Conservation (phyloP, 2,113 vertebrate species). For the Corvus cornix region DNA sequence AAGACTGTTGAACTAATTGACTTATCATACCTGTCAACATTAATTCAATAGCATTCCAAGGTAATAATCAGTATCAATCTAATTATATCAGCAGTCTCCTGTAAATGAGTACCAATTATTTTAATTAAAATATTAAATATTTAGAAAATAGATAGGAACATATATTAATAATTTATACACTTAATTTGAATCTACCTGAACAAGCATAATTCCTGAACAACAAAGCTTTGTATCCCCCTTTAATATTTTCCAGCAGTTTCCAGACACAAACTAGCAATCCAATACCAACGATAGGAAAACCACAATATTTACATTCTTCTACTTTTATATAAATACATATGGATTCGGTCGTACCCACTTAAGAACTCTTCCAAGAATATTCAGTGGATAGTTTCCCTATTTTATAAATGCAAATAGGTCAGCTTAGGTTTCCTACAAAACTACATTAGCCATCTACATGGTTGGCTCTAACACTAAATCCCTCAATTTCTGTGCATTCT, state of each 20-base stretch:
- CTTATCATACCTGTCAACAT: constrained; percentile 23
- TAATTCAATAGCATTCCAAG: constrained; percentile 38
- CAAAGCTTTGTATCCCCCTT: neutral
- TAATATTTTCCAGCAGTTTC: neutral
- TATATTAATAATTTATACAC: constrained; percentile 25
- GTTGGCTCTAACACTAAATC: neutral
- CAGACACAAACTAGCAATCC: neutral
- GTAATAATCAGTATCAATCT: constrained; percentile 59
- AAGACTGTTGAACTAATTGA: constrained; percentile 3
- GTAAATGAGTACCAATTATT: constrained; percentile 50
- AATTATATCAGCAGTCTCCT: constrained; percentile 48
- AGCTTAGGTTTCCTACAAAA: neutral
- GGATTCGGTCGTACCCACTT: neutral
- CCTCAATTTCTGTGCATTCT: neutral
- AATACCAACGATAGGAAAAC: neutral
- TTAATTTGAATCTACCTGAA: constrained; percentile 31
- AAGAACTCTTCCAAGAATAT: neutral
- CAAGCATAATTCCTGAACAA: neutral
- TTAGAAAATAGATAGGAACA: constrained; percentile 53
- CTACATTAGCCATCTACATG: neutral
- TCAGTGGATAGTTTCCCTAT: neutral
- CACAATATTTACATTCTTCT: neutral
- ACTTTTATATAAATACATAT: neutral
- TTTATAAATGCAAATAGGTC: neutral
- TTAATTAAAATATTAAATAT: constrained; percentile 67